Conservation (phyloP, 2,113 vertebrate species). For the Stercorarius parasiticus region DNA sequence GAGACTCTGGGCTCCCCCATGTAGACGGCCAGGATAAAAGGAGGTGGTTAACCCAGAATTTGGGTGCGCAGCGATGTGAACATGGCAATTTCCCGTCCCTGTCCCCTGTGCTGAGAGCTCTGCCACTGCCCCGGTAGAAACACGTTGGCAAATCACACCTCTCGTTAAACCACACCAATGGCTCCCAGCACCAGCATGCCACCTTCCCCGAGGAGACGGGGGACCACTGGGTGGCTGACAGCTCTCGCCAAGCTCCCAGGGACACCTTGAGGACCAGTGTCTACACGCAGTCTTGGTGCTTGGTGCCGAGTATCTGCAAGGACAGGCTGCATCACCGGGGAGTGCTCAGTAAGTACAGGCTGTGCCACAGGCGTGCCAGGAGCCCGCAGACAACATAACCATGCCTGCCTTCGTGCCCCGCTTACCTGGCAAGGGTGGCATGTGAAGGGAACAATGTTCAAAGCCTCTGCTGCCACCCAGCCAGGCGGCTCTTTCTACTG, state of each 20-base stretch:
- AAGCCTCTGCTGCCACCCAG: background rate
- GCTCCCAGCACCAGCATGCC: fast-evolving
- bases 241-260: background rate
- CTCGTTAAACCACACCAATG: background rate
- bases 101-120: background rate
- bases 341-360: fast-evolving
- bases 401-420: background rate
- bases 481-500: background rate
- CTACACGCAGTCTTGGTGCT: background rate
- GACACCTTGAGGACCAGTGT: background rate
- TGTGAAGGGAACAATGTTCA: background rate
- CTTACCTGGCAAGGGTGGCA: background rate
- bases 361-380: fast-evolving
- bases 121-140: background rate
- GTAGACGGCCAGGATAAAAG: background rate
- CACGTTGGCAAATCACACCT: background rate
- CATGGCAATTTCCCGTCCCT: fast-evolving
- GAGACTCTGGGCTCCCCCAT: background rate
- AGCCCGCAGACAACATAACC: background rate
- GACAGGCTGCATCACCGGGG: background rate
- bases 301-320: fast-evolving
- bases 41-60: background rate
- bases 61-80: background rate
- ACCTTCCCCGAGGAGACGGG: background rate
- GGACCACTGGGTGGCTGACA: background rate